Evolutionary conservation across 2,888 invertebrate genomes (phyloP), one percentile per base, ranked within the genome.

Genomic region (Aphrophora alni): DNA sequence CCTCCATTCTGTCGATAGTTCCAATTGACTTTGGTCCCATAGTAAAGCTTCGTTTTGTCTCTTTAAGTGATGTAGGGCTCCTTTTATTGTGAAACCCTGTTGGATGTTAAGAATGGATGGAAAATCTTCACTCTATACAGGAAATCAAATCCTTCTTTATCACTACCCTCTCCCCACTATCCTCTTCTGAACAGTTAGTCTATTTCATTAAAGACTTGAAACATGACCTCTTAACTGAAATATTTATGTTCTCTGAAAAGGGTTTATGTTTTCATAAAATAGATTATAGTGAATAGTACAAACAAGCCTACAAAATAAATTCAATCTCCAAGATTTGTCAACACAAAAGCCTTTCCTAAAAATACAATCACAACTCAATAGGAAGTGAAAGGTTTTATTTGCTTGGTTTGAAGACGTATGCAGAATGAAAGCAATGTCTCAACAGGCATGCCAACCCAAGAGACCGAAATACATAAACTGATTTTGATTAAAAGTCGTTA

Each of bases 81-180:
- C 59, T 21, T 59, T 59, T 59, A 59, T 59, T 59, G 59, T 59
- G 21, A n/a, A 14, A 59, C 59, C 59, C 59, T 59, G 59, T 21
- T 59, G 21, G 59, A 21, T 59, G 59, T 21, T 59, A 59, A 59
- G 59, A 59, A 59, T 59, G 59, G 59, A 59, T 59, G 59, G 59
- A n/a, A 21, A 59, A 59, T n/a, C 59, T 59, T 59, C 59, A 59
- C 59, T 59, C 59, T 59, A 59, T 59, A 59, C 59, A 59, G 59
- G 59, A 59, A 59, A 59, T 59, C 59, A 59, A 59, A 59, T 59
- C 59, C 59, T 59, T 59, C 59, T 59, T 59, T 59, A 59, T 59
- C 59, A 59, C 59, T 21, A 1, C 21, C 59, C 59, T 59, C 12
- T 44, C 14, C 44, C 44, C 14, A 21, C 59, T 4, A 21, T 21